phyloP scores from a whole-genome alignment of 2,888 invertebrate genomes.

The Myopa tessellatipennis region DNA sequence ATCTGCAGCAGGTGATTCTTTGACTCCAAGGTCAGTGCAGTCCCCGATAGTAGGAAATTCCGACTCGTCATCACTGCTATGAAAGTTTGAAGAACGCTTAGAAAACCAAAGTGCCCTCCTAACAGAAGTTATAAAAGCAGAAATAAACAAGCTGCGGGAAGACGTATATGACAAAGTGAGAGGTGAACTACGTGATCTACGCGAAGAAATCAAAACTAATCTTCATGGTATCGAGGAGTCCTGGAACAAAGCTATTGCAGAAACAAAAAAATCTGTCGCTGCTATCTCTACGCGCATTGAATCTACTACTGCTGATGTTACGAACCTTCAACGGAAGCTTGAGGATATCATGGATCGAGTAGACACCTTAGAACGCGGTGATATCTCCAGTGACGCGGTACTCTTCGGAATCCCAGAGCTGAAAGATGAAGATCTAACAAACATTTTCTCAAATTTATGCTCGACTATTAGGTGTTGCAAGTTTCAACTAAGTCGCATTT shows the following conservation, averaged over 20 bases:
- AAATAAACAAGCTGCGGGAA: not conserved
- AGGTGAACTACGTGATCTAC: not conserved
- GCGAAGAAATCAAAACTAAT: not conserved
- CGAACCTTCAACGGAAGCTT: not conserved
- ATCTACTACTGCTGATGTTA: not conserved
- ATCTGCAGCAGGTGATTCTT: too few relatives aligned
- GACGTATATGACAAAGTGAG: not conserved
- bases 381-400: not conserved
- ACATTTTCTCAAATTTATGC: not conserved
- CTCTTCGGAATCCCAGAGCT: not conserved
- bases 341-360: not conserved
- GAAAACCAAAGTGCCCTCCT: not conserved
- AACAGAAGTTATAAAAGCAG: not conserved
- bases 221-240: not conserved
- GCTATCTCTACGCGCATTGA: not conserved
- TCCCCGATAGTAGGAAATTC: not conserved
- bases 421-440: not conserved
- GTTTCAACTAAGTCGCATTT: too few relatives aligned
- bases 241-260: not conserved
- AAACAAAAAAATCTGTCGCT: not conserved
- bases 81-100: not conserved
- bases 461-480: too few relatives aligned
- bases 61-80: not conserved
- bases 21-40: too few relatives aligned
- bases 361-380: not conserved